Base-by-base conservation (phyloP, 2,888 invertebrate genomes). In the Tenthredo distinguenda region DNA sequence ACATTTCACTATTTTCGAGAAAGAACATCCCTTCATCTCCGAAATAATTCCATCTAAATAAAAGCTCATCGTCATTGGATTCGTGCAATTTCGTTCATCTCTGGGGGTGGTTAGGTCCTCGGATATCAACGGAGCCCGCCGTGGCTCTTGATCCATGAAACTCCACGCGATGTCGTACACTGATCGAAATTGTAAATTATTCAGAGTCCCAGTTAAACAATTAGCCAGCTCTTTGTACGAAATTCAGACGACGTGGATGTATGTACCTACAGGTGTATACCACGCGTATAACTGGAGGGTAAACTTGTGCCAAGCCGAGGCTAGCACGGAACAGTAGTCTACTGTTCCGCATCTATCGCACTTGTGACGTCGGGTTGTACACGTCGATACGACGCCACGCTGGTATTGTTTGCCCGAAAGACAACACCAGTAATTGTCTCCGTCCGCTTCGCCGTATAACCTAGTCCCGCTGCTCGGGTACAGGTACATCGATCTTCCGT, bases 381-480 rank as follows among this genome's bases (percentile, higher is more conserved):
- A 81, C 58, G 71, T 83, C 83, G 83, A 83, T 83, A 83, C 68
- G 43, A 83, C 83, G 68, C 26, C 65, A 34, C 83, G 68, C 15
- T 47, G 47, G 68, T 40, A 83, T 83, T 71, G 68, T 83, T 83
- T 47, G 68, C 68, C 15, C 71, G 43, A 71, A 68, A 83, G 83
- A 83, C 83, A 71, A 83, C 83, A 71, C 71, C 83, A 31, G 83
- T 71, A 71, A 68, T 71, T 83, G 65, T 71, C 83, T 71, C 47
- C 71, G 47, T 65, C 65, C 68, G 83, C 34, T 31, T 43, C 68
- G 21, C 83, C 83, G 58, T 62, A 55, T 76, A 81, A 71, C 83
- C 83, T 47, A 71, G 83, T 71, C 26, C 65, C 83, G 81, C 62
- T 81, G 40, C 40, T 72, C 72, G 50, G 72, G 58, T 74, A 72